Conservation (phyloP, 2,797 vertebrate genomes). For the Phoxinus dragarum region DNA sequence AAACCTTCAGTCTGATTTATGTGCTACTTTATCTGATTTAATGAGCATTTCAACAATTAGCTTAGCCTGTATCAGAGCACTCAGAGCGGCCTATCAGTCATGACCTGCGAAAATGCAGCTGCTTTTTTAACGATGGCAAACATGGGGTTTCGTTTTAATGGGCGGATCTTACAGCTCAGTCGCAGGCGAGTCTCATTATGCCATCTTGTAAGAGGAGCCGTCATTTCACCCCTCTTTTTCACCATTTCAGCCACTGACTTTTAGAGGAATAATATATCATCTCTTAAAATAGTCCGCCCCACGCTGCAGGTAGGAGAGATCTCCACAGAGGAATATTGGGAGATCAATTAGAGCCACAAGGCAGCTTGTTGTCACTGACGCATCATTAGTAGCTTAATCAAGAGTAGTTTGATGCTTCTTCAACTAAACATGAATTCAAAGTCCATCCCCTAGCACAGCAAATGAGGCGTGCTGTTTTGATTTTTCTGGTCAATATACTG, state of each 20-base stretch:
- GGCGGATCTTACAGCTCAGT: slow-evolving; percentile 68
- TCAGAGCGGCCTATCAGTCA: slow-evolving; percentile 67
- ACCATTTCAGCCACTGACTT: slow-evolving; percentile 68
- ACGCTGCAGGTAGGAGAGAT: slow-evolving; percentile 61
- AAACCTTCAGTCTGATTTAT: slow-evolving; percentile 77
- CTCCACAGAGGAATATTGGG: slow-evolving; percentile 52
- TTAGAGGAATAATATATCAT: slow-evolving; percentile 66
- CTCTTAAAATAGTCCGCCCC: slow-evolving; percentile 58
- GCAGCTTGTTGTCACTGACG: slow-evolving; percentile 60
- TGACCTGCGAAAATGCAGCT: slow-evolving; percentile 74
- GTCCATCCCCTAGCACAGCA: slow-evolving; percentile 25
- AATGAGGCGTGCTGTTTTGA: slow-evolving; percentile 44
- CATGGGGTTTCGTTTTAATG: slow-evolving; percentile 71
- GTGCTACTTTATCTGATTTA: slow-evolving; percentile 78
- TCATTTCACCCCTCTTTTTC: slow-evolving; percentile 46
- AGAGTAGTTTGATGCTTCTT: slow-evolving; percentile 54
- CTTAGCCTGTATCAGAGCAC: slow-evolving; percentile 67
- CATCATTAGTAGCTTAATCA: slow-evolving; percentile 63
- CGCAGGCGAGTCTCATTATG: slow-evolving; percentile 68
- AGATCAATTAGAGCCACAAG: slow-evolving; percentile 60
- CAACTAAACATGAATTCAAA: slow-evolving; percentile 38
- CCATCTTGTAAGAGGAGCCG: slow-evolving; percentile 62
- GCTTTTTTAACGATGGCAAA: slow-evolving; percentile 69
- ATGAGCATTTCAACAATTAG: slow-evolving; percentile 81
- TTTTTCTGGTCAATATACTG: slow-evolving; percentile 40